A percentile compares a stretch with the other conserved stretches of the same genome.
phyloP scores from a whole-genome alignment of 2,113 vertebrate genomes.

The Danio rerio region GRCz12tu NC_133176.1:14844501-14845000 shows the following conservation, averaged over 20 bases:
- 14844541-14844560: background rate
- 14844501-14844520: background rate
- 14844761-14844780: background rate
- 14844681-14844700: conserved; percentile 30
- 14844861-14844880: background rate
- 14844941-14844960: conserved; percentile 34
- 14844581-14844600: background rate
- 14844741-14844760: background rate
- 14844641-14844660: conserved; percentile 7
- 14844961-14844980: conserved; percentile 10
- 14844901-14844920: background rate
- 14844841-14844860: background rate
- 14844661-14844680: conserved; percentile 29
- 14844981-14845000: background rate
- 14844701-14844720: conserved; percentile 4
- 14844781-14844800: background rate
- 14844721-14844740: background rate
- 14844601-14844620: background rate
- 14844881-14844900: conserved; percentile 20
- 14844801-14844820: background rate
- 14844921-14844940: conserved; percentile 31
- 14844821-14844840: background rate
- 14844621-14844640: conserved; percentile 16
- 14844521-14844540: conserved; percentile 1
- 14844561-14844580: background rate